phyloP scores from a whole-genome alignment of 2,797 vertebrate genomes.

The Pseudomugil tenellus region DNA sequence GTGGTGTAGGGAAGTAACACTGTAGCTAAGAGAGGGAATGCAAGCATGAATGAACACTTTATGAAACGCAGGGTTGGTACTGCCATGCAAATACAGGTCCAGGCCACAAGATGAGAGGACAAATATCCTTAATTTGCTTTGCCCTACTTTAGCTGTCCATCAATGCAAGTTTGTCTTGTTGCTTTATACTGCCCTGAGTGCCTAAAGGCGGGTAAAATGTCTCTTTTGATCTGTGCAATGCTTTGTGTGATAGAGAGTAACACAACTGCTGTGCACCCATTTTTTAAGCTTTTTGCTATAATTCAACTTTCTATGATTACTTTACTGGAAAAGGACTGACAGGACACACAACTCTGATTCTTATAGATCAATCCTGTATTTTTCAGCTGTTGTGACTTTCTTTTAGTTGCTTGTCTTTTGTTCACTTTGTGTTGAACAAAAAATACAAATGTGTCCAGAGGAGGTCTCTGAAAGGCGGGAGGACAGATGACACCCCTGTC shows the following conservation, averaged over 20 bases:
- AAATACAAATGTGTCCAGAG: conserved; percentile 23
- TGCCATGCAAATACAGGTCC: conserved; percentile 79
- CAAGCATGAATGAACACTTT: conserved; percentile 77
- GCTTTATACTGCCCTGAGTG: conserved; percentile 44
- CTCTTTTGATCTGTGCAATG: conserved; percentile 9
- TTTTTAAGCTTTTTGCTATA: conserved; percentile 5
- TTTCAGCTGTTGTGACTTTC: conserved; percentile 21
- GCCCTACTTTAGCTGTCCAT: conserved; percentile 65
- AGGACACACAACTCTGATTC: neutral
- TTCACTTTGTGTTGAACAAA: conserved; percentile 49
- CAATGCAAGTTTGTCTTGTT: conserved; percentile 58
- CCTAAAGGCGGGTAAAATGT: conserved; percentile 34
- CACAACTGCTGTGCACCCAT: neutral
- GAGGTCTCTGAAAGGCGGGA: conserved; percentile 23
- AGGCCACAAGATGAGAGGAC: conserved; percentile 80
- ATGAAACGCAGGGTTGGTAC: conserved; percentile 72
- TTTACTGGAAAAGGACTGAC: conserved; percentile 10
- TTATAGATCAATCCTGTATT: conserved; percentile 9
- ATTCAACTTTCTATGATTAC: neutral
- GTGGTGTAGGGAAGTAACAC: conserved; percentile 38
- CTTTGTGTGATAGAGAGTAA: conserved; percentile 2
- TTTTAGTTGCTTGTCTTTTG: conserved; percentile 38
- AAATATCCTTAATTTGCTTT: conserved; percentile 76
- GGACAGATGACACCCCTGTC: conserved; percentile 64
- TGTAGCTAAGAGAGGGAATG: conserved; percentile 46